These are phyloP conservation scores for Netelia fuscicornis DNA, from an alignment of 2,888 invertebrate species.

Conservation along the genomic window DNA sequence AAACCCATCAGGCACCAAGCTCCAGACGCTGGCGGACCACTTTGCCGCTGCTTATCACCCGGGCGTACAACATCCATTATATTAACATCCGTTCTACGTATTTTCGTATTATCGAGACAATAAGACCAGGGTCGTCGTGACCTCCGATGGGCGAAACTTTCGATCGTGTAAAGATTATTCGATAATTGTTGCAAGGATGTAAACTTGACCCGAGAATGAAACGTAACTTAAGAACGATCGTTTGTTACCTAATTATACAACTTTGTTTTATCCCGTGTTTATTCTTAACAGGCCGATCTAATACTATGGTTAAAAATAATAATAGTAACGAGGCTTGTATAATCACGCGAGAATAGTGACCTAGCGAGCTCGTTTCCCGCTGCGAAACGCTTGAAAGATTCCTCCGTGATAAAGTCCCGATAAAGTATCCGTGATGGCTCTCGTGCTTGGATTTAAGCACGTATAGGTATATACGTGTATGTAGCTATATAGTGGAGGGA, in stretches of 20 bases:
- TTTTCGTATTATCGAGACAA: neutral
- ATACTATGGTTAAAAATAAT: neutral
- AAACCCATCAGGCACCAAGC: constrained; percentile 65
- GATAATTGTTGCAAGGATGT: too few species aligned
- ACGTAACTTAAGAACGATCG: too few species aligned
- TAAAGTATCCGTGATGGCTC: constrained; percentile 33
- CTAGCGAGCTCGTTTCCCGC: constrained; percentile 40
- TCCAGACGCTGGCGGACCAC: constrained; percentile 45
- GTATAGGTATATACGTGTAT: neutral
- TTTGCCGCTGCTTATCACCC: constrained; percentile 72
- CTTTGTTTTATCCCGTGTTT: neutral
- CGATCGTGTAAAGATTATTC: too few species aligned
- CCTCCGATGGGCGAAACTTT: too few species aligned
- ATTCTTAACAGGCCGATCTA: neutral
- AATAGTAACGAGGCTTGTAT: constrained; percentile 15
- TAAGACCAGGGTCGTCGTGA: too few species aligned
- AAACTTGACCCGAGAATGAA: too few species aligned
- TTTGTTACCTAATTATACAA: neutral
- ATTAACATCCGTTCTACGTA: neutral
- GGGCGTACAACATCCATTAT: constrained; percentile 33
- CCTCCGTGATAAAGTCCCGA: constrained; percentile 49
- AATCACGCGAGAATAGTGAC: constrained; percentile 20
- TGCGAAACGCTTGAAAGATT: constrained; percentile 14
- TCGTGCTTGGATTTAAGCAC: neutral
- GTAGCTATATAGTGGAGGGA: constrained; percentile 10